Percentiles rank a stretch among this genome's conserved stretches.
Evolutionary conservation across 2,888 invertebrate species (phyloP).

Genomic region (Eilema depressum): DNA sequence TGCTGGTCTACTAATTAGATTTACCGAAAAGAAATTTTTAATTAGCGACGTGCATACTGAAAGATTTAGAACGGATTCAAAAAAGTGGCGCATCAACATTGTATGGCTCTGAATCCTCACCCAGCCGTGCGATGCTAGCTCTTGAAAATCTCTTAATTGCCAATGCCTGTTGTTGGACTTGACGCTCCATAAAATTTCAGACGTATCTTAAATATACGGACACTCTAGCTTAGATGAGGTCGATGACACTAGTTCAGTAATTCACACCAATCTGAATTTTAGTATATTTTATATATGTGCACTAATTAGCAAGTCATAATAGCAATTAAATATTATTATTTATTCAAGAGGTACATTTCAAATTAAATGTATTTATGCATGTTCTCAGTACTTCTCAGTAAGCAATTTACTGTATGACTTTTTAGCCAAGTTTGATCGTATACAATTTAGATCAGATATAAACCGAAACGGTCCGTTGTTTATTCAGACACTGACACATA

Average conservation of each 20-base stretch:
- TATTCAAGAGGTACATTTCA: slow-evolving; percentile 17
- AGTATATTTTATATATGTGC: slow-evolving; percentile 27
- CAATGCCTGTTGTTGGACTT: slow-evolving; percentile 63
- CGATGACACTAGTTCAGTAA: slow-evolving; percentile 61
- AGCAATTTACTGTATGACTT: background rate
- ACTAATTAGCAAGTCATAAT: slow-evolving; percentile 27
- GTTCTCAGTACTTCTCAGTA: slow-evolving; percentile 5
- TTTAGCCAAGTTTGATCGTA: slow-evolving; percentile 1
- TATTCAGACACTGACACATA: background rate
- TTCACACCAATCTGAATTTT: slow-evolving; percentile 50
- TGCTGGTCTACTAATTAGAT: slow-evolving; percentile 38
- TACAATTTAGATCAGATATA: background rate
- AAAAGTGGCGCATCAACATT: slow-evolving; percentile 55
- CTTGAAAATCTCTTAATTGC: slow-evolving; percentile 79
- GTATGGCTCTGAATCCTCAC: slow-evolving; percentile 52
- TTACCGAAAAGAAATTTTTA: slow-evolving; percentile 44
- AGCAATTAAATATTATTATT: slow-evolving; percentile 14
- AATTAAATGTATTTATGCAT: slow-evolving; percentile 9
- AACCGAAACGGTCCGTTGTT: background rate
- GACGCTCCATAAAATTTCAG: slow-evolving; percentile 83
- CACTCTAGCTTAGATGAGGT: slow-evolving; percentile 64
- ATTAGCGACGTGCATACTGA: slow-evolving; percentile 47
- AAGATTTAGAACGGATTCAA: slow-evolving; percentile 54
- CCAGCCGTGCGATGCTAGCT: slow-evolving; percentile 72
- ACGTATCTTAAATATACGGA: slow-evolving; percentile 69